These are phyloP conservation scores for Oreochromis spilurus DNA, from an alignment of 2,113 vertebrate genomes.

Conservation along the genomic window DNA sequence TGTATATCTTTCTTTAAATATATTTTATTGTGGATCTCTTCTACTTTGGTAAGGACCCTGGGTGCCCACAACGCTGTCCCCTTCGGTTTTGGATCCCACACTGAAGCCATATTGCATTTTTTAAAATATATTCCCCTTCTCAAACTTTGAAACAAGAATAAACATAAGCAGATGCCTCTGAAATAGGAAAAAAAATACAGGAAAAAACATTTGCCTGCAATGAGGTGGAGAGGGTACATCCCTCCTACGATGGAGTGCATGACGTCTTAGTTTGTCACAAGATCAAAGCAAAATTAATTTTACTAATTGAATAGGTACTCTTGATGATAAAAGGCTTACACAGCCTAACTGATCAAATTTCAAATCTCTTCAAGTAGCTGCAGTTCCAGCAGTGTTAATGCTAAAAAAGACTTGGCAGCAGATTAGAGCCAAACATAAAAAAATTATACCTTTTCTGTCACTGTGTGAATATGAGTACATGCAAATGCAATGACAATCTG, in stretches of 20 bases:
- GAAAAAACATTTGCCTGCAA: not conserved
- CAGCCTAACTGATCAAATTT: not conserved
- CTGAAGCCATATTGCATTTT: not conserved
- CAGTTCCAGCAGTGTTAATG: not conserved
- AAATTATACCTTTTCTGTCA: not conserved
- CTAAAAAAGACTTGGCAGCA: not conserved
- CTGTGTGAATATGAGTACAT: not conserved
- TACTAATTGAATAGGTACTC: not conserved
- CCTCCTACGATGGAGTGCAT: not conserved
- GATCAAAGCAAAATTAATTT: not conserved
- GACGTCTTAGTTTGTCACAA: not conserved
- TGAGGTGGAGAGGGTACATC: rapidly evolving
- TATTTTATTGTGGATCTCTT: not conserved
- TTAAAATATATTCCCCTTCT: not conserved
- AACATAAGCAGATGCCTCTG: not conserved
- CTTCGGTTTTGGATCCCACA: not conserved
- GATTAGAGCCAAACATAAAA: not conserved
- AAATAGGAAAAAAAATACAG: not conserved
- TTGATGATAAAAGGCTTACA: not conserved
- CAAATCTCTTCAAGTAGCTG: not conserved
- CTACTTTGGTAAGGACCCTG: not conserved
- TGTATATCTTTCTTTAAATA: not conserved
- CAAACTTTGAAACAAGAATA: not conserved
- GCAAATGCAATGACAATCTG: not conserved
- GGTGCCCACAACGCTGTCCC: not conserved